A percentile compares a stretch with the other conserved stretches of the same genome.
phyloP scores from a whole-genome alignment of 2,113 vertebrate species.

The Pimephales promelas region DNA sequence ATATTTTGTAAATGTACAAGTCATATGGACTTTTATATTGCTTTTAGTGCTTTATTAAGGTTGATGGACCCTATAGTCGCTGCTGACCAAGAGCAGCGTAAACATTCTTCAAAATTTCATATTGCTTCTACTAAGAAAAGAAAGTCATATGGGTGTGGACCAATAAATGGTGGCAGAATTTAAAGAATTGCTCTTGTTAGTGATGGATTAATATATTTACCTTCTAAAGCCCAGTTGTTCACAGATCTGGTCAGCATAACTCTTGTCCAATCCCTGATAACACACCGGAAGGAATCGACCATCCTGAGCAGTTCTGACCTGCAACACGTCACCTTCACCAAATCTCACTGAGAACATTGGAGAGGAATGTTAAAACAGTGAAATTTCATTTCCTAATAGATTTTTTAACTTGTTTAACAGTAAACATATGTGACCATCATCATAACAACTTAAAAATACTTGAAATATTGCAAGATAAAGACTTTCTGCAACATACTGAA shows the following conservation, averaged over 20 bases:
- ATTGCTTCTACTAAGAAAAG: neutral
- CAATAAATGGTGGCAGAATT: neutral
- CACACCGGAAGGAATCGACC: constrained; percentile 72
- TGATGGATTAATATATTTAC: constrained; percentile 52
- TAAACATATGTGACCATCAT: neutral
- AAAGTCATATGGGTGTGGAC: neutral
- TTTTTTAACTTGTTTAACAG: too few species aligned
- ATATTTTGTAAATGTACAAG: neutral
- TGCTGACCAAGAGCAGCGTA: neutral
- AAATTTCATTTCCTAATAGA: neutral
- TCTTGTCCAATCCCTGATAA: constrained; percentile 58
- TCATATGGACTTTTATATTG: neutral
- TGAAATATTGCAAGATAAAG: neutral
- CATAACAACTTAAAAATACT: neutral
- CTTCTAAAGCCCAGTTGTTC: constrained; percentile 66
- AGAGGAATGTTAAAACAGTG: neutral
- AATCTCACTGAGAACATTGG: constrained; percentile 66
- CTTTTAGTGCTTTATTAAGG: neutral
- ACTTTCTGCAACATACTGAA: too few species aligned
- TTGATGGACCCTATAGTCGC: neutral
- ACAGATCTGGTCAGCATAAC: constrained; percentile 63
- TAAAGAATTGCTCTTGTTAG: neutral
- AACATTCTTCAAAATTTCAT: neutral
- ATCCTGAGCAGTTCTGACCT: constrained; percentile 64
- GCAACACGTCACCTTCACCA: constrained; percentile 43